Percentiles rank a stretch among this genome's conserved stretches.
phyloP scores from a whole-genome alignment of 2,888 invertebrate species.

The Cryptocephalus primarius region DNA sequence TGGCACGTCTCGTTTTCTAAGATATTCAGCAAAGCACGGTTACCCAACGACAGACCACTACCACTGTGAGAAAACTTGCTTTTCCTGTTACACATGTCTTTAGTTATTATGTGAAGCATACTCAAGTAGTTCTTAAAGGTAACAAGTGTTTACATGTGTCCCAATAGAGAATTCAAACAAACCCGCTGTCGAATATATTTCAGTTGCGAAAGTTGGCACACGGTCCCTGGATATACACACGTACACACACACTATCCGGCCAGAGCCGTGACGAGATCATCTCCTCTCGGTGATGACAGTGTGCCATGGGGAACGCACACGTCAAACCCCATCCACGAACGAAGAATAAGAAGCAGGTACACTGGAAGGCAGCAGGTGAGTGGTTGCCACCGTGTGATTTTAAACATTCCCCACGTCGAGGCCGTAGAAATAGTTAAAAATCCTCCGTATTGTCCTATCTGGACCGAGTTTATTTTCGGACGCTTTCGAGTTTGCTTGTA shows the following conservation, averaged over 20 bases:
- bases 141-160: no score
- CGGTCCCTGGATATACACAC: background rate
- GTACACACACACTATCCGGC: conserved; percentile 15
- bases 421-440: background rate
- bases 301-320: conserved; percentile 53
- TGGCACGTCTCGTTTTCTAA: no score
- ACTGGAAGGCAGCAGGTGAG: conserved; percentile 79
- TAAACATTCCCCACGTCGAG: background rate
- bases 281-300: conserved; percentile 20
- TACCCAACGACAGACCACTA: no score
- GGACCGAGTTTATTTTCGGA: conserved; percentile 14
- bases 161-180: no score
- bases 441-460: background rate
- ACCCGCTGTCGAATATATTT: no score
- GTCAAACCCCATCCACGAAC: conserved; percentile 47
- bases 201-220: no score
- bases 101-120: no score
- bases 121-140: no score
- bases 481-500: conserved; percentile 13
- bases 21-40: no score
- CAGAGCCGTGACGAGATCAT: conserved; percentile 19
- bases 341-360: conserved; percentile 63
- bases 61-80: no score
- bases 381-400: conserved; percentile 6
- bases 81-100: no score